These are phyloP conservation scores for Gadopsis marmoratus DNA, from an alignment of 2,797 vertebrate species.

Conservation along the genomic window DNA sequence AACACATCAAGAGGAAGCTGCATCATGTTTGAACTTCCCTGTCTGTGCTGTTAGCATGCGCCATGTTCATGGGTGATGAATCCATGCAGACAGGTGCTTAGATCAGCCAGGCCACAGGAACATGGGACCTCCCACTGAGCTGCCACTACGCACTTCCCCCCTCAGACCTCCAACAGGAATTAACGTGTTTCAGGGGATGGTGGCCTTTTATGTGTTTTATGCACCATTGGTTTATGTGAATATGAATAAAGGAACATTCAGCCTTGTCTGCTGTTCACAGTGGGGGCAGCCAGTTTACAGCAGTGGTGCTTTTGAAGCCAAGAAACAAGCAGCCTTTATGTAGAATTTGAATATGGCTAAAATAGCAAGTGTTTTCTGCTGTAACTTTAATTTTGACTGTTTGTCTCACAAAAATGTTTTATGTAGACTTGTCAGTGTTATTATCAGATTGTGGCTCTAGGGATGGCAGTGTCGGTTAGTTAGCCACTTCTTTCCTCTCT, in stretches of 20 bases:
- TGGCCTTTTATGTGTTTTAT: slow-evolving; percentile 75
- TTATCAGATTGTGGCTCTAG: not conserved
- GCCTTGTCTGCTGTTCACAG: slow-evolving; percentile 59
- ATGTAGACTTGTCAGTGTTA: not conserved
- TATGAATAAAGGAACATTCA: slow-evolving; percentile 70
- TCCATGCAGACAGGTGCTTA: slow-evolving; percentile 73
- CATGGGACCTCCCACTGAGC: slow-evolving; percentile 61
- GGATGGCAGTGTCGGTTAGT: not conserved
- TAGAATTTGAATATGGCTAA: not conserved
- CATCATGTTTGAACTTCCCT: slow-evolving; percentile 50
- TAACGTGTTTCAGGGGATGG: slow-evolving; percentile 56
- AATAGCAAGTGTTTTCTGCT: not conserved
- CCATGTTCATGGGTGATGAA: slow-evolving; percentile 50
- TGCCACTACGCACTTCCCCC: slow-evolving; percentile 22
- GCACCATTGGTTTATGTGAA: slow-evolving; percentile 74
- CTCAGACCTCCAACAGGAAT: slow-evolving; percentile 49
- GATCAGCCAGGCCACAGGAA: slow-evolving; percentile 66
- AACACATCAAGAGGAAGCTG: slow-evolving; percentile 62
- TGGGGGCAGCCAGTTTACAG: slow-evolving; percentile 45
- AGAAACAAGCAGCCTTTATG: slow-evolving; percentile 34
- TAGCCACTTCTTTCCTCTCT: not conserved
- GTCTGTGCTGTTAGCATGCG: slow-evolving; percentile 52
- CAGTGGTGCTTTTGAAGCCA: slow-evolving; percentile 35
- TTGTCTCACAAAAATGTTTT: not conserved
- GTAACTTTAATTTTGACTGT: not conserved